phyloP scores from a whole-genome alignment of 1,140 invertebrate genomes.

The Gonioctena quinquepunctata region DNA sequence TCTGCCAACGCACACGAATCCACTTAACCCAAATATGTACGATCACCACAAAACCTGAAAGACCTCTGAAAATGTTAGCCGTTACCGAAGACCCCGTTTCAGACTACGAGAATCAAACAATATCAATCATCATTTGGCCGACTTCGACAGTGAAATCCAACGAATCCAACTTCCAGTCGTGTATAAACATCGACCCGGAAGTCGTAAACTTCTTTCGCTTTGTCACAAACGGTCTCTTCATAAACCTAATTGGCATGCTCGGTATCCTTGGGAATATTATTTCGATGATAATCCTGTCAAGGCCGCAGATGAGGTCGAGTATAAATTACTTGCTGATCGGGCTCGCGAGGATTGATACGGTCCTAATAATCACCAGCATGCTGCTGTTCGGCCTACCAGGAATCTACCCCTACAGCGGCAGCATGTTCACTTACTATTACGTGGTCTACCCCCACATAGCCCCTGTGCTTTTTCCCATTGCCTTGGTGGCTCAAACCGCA shows the following conservation, averaged over 20 bases:
- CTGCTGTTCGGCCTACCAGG: conserved; percentile 85
- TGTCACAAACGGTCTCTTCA: conserved; percentile 80
- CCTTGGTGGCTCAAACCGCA: conserved; percentile 86
- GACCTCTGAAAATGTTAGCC: not conserved
- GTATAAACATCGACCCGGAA: conserved; percentile 27
- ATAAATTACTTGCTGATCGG: conserved; percentile 92
- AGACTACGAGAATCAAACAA: not conserved
- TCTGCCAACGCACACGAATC: not conserved
- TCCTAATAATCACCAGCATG: conserved; percentile 84
- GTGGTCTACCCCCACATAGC: conserved; percentile 80
- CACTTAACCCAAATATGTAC: not conserved
- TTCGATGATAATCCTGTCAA: conserved; percentile 86
- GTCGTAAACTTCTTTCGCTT: conserved; percentile 61
- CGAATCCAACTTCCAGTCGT: conserved; percentile 24
- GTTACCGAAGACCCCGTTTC: not conserved
- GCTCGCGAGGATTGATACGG: conserved; percentile 87
- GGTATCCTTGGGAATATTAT: conserved; percentile 89
- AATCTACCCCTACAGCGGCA: conserved; percentile 78
- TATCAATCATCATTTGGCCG: not conserved
- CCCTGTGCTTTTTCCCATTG: conserved; percentile 83
- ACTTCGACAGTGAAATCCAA: not conserved
- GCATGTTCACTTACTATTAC: conserved; percentile 78
- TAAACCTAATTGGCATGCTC: conserved; percentile 79
- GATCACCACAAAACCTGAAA: not conserved
- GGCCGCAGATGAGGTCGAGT: conserved; percentile 91